Evolutionary conservation across 2,888 invertebrate genomes (phyloP), one percentile per base, ranked within the genome.

Genomic region (Drosophila subquinaria): DNA sequence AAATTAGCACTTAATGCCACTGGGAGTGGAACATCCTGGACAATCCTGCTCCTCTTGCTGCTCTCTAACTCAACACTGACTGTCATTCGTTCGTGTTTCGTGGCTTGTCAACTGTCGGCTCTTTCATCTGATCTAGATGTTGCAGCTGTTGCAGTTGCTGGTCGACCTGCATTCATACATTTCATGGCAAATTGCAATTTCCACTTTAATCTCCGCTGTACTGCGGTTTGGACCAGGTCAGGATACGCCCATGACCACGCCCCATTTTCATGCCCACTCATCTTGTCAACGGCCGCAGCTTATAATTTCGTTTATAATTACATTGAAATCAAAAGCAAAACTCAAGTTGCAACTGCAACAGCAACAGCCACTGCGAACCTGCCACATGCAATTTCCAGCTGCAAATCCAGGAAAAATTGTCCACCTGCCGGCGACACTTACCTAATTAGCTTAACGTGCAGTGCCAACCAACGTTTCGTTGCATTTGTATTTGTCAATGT

Each of bases 251-350:
- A 23, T 5, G 36, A 13, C 23, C 55, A 9, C 48, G 4, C 30
- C 5, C 3, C 10, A 13, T 3, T 15, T n/a, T 9, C n/a, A 17
- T 53, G 20, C 45, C 36, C 52, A 47, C 62, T 45, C 53, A 45
- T 40, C 69, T 51, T 70, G 70, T 71, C 70, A 73, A 62, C 69
- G 71, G 66, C 59, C 87, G 63, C 86, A 80, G 86, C 87, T 86
- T 87, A 86, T 82, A 84, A 89, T 89, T 86, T 84, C 84, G 85
- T 73, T 86, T 87, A 86, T 86, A 86, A 86, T 86, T 86, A 89
- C 89, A 79, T 73, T 79, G 73, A 76, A 78, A 75, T 67, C 61
- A 65, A 75, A 78, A 61, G 57, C 75, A 66, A 66, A 71, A 69
- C 52, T 80, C 73, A 74, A 77, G 77, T 52, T 73, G 57, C 20